Percentiles rank a stretch among this genome's conserved stretches.
Conservation (phyloP, 2,797 vertebrate genomes). For the Pseudopleuronectes americanus region DNA sequence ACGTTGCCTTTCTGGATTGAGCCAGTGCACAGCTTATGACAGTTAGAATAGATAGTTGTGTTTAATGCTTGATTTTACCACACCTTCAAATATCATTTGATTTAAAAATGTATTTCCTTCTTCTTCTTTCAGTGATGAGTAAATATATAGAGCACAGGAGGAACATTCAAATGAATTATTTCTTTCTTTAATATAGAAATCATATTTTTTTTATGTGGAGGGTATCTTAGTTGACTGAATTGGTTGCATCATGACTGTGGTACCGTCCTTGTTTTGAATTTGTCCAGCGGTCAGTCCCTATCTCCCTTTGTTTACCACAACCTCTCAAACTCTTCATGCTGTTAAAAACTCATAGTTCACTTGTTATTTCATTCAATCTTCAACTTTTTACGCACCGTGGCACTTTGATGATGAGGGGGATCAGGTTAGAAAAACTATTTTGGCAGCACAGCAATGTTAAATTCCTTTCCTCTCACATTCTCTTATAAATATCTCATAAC, state of each 20-base stretch:
- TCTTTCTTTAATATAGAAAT: no score
- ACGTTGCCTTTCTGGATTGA: conserved; percentile 73
- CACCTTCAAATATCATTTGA: background rate
- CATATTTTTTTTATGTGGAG: background rate
- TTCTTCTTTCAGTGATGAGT: background rate
- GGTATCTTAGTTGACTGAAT: background rate
- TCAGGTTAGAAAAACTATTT: conserved; percentile 11
- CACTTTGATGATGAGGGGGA: conserved; percentile 73
- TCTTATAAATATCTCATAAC: background rate
- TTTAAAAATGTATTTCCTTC: background rate
- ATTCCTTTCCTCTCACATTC: background rate
- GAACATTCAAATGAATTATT: no score
- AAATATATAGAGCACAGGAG: background rate
- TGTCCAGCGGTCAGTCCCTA: background rate
- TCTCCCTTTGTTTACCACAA: background rate
- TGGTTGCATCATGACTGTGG: background rate
- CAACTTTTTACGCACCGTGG: conserved; percentile 66
- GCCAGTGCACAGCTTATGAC: conserved; percentile 19
- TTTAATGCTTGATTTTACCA: conserved; percentile 9
- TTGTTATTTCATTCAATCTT: conserved; percentile 26
- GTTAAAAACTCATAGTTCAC: conserved; percentile 8
- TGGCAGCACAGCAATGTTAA: conserved; percentile 19
- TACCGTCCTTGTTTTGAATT: background rate
- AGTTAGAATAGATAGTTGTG: conserved; percentile 5
- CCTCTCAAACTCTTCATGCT: conserved; percentile 7